Base-by-base conservation (phyloP, 2,797 vertebrate species). In the Notamacropus eugenii region DNA sequence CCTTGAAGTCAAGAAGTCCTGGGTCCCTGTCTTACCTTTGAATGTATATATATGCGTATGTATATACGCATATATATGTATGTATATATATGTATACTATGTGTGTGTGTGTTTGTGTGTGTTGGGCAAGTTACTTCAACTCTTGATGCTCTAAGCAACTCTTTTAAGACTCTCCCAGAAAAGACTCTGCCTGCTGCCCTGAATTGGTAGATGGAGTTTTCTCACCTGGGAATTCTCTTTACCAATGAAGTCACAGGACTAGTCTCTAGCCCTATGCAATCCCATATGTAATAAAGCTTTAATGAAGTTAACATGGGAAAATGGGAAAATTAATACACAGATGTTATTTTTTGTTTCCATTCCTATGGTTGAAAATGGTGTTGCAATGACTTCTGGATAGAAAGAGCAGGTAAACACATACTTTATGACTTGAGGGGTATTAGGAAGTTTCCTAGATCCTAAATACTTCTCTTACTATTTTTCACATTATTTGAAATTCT, bases 391-490 rank as follows among this genome's bases (percentile, higher is more conserved):
- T 94, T 92, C 16, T 27, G 62, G 40, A 22, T 19, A 93, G 14
- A 82, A 82, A 82, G 22, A 82, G 0, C 29, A 82, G 40, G 16
- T 82, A 46, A 82, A 9, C 40, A 82, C 29, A 82, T 82, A 24
- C 40, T 46, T n/a, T 92, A 29, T 52, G 62, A 92, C 74, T 9
- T 12, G 11, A 10, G 22, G 74, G 40, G 14, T 2, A 27, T 19
- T 10, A 24, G 40, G 40, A 82, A 3, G 74, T 82, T 67, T 3
- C 40, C 40, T 82, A 46, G 40, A 82, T 82, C 40, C 40, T 91
- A 91, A 95, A 74, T 13, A 29, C 55, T 24, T 93, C 34, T 93
- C 91, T 9, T 13, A 62, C 9, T 82, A 5, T 93, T 95, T 96
- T 54, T 50, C 54, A n/a, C 52, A 91, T 91, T 28, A 55, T 62